phyloP scores from a whole-genome alignment of 2,113 vertebrate genomes.

The Noctilio leporinus region DNA sequence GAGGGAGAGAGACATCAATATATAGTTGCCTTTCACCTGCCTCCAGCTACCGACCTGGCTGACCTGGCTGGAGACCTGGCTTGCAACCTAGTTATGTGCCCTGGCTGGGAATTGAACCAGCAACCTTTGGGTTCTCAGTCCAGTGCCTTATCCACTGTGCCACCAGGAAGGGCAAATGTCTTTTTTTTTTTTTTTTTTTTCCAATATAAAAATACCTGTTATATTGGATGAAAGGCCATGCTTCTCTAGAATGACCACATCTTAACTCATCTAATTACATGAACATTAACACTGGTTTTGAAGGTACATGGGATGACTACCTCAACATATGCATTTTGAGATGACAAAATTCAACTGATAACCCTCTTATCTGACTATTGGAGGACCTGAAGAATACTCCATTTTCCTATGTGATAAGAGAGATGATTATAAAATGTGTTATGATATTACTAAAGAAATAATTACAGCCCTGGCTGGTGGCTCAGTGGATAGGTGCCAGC shows the following conservation, averaged over 20 bases:
- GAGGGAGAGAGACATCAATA: no score
- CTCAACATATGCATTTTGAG: not conserved
- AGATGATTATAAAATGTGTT: not conserved
- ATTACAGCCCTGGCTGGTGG: no score
- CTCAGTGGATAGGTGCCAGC: no score
- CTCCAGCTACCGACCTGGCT: no score
- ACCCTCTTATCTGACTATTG: not conserved
- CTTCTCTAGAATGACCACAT: not conserved
- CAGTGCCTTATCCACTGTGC: no score
- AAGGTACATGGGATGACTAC: not conserved
- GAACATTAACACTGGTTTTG: not conserved
- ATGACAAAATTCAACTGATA: not conserved
- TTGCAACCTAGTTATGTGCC: no score
- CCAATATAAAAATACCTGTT: not conserved
- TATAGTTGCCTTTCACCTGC: no score
- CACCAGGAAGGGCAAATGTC: no score
- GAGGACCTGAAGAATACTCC: not conserved
- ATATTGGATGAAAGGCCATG: not conserved
- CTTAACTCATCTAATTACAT: not conserved
- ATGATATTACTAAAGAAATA: not conserved
- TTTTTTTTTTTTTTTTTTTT: no score
- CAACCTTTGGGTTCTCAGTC: no score
- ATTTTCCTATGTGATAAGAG: not conserved
- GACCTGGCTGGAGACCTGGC: no score
- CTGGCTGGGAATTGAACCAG: no score